Conservation (phyloP, 2,797 vertebrate genomes). For the Sebastes ruberrimus region DNA sequence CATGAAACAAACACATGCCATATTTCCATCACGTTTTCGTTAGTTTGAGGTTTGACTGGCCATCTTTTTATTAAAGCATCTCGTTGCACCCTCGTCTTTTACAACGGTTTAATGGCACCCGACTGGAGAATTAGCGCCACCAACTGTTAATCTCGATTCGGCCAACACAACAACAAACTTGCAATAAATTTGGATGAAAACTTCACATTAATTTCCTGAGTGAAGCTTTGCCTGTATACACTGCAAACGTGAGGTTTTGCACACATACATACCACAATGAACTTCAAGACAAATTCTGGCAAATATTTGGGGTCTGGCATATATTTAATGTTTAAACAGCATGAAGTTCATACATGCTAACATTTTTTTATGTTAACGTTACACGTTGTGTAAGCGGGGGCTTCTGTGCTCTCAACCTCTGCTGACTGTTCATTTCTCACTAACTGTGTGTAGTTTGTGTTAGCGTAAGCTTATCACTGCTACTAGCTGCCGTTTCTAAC, state of each 20-base stretch:
- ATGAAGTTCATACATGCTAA: not conserved
- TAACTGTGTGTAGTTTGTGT: too few relatives aligned
- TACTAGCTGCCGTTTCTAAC: not conserved
- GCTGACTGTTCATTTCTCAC: too few relatives aligned
- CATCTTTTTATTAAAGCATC: too few relatives aligned
- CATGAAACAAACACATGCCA: too few relatives aligned
- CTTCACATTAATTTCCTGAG: not conserved
- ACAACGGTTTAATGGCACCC: not conserved
- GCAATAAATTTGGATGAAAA: not conserved
- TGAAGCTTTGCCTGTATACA: not conserved
- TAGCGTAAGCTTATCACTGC: not conserved
- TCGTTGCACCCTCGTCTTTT: not conserved
- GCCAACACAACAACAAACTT: not conserved
- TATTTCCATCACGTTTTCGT: too few relatives aligned
- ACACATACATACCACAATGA: not conserved
- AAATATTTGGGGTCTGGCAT: not conserved
- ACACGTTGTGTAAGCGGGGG: not conserved
- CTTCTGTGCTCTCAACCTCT: not conserved
- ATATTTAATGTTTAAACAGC: too few relatives aligned
- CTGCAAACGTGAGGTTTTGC: not conserved
- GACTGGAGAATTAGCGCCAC: not conserved
- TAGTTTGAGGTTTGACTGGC: too few relatives aligned
- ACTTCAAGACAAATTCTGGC: not conserved
- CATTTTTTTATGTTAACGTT: not conserved
- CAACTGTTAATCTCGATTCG: not conserved